A percentile compares a stretch with the other conserved stretches of the same genome.
Conservation (phyloP, 2,113 vertebrate species). For the Aptenodytes patagonicus region DNA sequence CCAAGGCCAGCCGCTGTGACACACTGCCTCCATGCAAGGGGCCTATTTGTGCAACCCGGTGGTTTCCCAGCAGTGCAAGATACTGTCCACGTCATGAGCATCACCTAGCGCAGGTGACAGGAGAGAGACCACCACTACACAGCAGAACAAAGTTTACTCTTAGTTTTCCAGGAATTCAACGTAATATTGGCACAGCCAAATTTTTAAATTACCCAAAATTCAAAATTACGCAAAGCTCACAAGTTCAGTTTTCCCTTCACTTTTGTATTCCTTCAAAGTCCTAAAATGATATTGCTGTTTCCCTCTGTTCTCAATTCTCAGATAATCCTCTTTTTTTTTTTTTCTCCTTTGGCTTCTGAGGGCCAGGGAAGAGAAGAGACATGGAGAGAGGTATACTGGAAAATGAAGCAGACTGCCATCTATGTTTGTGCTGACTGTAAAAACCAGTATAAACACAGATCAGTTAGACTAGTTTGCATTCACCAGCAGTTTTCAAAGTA, state of each 20-base stretch:
- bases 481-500: background rate
- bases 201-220: background rate
- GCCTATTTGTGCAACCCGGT: background rate
- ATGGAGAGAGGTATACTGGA: background rate
- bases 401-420: background rate
- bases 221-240: background rate
- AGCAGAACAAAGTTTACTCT: background rate
- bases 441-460: background rate
- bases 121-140: background rate
- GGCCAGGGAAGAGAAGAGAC: background rate
- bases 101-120: background rate
- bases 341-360: background rate
- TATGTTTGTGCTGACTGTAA: background rate
- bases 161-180: background rate
- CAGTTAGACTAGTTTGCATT: background rate
- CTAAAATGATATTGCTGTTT: background rate
- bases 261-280: background rate
- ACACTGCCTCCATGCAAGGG: background rate
- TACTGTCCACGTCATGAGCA: rapidly evolving
- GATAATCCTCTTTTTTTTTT: background rate
- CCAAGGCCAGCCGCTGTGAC: background rate
- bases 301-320: background rate
- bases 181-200: background rate
- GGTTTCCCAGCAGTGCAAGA: background rate
- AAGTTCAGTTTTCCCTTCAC: background rate